Base-by-base conservation (phyloP, 2,888 invertebrate species). In the Sturmia bella region DNA sequence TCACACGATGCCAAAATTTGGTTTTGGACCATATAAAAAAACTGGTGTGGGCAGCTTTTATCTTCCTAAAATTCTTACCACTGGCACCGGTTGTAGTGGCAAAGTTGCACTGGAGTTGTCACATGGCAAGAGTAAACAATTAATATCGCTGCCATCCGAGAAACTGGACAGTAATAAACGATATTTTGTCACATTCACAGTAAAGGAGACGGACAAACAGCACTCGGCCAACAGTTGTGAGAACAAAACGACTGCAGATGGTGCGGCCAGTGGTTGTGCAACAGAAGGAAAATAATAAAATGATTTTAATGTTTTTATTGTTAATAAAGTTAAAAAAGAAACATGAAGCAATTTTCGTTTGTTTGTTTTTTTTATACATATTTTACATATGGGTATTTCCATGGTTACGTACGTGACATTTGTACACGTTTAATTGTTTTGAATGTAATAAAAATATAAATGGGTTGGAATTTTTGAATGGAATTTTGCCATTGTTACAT, bases 131-230 rank as follows among this genome's bases (percentile, higher is more conserved):
- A 96, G 96, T 88, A 95, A 95, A 88, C 96, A 96, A 90, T 93
- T 97, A 84, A 97, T 97, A 88, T 95, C 96, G 86, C 92, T 97
- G 90, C 97, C 97, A 68, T 95, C 97, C 19, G 96, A 97, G 87
- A 94, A 94, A 89, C 91, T 97, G 86, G 97, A 97, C 90, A 96
- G 95, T 88, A 96, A 95, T 89, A 97, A 97, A 91, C 93, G 96
- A 88, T 98, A 97, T 91, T 97, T 96, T 90, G 97, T 98, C 79
- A 97, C 97, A 63, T 97, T 98, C 89, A 97, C 97, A 37, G 96
- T 98, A 3, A 96, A 96, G 90, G 96, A 96, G 64, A 86, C 90
- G 15, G 85, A 86, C 39, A 85, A 85, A 83, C 83, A 54, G 79
- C 80, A 68, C 39, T 37, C 52, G 80, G 56, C 52, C 19, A 64